A percentile compares a stretch with the other conserved stretches of the same genome.
phyloP scores from a whole-genome alignment of 2,113 vertebrate species.

The Bettongia penicillata region DNA sequence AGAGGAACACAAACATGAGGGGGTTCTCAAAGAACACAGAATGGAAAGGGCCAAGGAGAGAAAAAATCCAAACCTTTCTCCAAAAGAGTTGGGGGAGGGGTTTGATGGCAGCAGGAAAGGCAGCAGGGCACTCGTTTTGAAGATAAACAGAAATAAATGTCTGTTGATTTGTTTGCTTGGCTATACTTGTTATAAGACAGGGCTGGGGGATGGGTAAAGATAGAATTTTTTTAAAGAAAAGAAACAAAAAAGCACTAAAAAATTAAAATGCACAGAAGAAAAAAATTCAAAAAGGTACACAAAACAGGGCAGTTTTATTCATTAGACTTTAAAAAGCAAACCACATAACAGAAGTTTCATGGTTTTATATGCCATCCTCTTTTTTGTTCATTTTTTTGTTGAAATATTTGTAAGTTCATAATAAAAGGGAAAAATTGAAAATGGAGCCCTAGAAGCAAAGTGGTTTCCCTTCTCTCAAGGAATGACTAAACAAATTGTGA shows the following conservation, averaged over 20 bases:
- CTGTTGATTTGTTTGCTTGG: neutral
- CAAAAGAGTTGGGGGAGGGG: constrained; percentile 1
- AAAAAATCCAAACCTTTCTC: constrained; percentile 23
- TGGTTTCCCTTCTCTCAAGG: neutral
- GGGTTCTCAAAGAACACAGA: constrained; percentile 85
- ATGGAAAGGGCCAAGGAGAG: constrained; percentile 29
- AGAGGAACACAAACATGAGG: constrained; percentile 84
- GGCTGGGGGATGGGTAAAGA: neutral
- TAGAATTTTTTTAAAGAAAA: neutral
- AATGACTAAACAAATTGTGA: neutral
- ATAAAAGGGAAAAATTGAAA: neutral
- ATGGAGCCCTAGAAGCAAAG: neutral
- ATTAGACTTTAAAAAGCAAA: neutral
- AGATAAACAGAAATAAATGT: constrained; percentile 4
- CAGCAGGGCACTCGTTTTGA: neutral
- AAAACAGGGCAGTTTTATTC: neutral
- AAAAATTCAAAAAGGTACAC: neutral
- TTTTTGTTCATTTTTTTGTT: neutral
- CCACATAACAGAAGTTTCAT: no score
- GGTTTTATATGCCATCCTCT: no score
- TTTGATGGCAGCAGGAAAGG: neutral
- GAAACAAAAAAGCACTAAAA: neutral
- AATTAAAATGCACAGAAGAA: neutral
- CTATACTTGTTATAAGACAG: neutral
- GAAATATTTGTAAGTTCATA: neutral